A percentile compares a stretch with the other conserved stretches of the same genome.
phyloP scores from a whole-genome alignment of 2,113 vertebrate species.

The Zosterops lateralis region DNA sequence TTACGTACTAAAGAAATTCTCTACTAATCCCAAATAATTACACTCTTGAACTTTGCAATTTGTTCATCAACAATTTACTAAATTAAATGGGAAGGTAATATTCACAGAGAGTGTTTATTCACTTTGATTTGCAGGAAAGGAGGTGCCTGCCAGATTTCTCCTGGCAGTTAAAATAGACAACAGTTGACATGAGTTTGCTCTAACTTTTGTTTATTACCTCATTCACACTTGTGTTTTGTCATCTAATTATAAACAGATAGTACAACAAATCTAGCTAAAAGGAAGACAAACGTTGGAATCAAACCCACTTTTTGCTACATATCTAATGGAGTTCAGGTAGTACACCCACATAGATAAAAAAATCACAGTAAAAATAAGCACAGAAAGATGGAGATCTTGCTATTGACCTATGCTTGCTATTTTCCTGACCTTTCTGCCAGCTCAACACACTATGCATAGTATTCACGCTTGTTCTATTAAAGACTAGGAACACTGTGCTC shows the following conservation, averaged over 20 bases:
- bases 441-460: neutral
- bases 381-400: neutral
- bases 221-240: neutral
- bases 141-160: neutral
- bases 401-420: neutral
- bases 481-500: neutral
- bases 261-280: neutral
- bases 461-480: neutral
- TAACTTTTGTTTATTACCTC: neutral
- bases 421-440: neutral
- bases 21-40: conserved; percentile 6
- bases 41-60: conserved; percentile 10
- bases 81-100: neutral
- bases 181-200: neutral
- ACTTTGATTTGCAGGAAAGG: neutral
- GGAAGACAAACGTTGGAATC: neutral
- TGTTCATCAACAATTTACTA: neutral
- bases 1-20: neutral
- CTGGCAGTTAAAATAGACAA: neutral
- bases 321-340: neutral
- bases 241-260: neutral
- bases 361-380: neutral
- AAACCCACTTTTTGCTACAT: neutral
- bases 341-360: neutral
- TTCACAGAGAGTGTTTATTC: neutral